A percentile compares a stretch with the other conserved stretches of the same genome.
These are phyloP conservation scores for Cybosia mesomella DNA, from an alignment of 2,888 invertebrate genomes.

Conservation along the genomic window DNA sequence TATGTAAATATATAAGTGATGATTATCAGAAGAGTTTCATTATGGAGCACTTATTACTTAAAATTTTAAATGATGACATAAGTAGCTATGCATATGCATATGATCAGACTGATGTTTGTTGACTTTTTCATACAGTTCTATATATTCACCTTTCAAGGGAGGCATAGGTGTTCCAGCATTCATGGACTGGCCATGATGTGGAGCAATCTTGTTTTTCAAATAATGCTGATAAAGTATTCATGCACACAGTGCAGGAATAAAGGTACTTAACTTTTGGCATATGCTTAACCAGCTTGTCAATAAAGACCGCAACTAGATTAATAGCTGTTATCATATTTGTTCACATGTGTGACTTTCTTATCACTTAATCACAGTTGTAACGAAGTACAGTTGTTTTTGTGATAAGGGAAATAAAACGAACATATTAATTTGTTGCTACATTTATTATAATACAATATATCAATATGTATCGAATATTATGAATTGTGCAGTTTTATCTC, in stretches of 20 bases:
- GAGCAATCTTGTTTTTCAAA: too few species aligned
- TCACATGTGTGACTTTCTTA: background rate
- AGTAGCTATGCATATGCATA: too few species aligned
- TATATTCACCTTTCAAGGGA: too few species aligned
- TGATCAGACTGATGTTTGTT: too few species aligned
- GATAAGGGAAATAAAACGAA: slow-evolving; percentile 12
- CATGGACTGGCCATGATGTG: too few species aligned
- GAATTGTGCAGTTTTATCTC: background rate
- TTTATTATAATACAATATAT: slow-evolving; percentile 1
- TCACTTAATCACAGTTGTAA: slow-evolving; percentile 6
- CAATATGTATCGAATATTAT: background rate
- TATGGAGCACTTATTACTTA: background rate
- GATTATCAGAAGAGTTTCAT: slow-evolving; percentile 6
- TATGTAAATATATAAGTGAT: slow-evolving; percentile 18
- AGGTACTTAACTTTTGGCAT: background rate
- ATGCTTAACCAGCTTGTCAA: background rate
- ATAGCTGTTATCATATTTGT: background rate
- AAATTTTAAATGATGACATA: background rate
- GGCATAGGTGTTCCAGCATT: too few species aligned
- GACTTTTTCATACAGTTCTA: rapidly evolving
- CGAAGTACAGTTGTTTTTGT: background rate
- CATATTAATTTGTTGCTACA: slow-evolving; percentile 10
- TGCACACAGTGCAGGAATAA: too few species aligned
- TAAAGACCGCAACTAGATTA: background rate
- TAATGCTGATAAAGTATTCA: too few species aligned